Evolutionary conservation across 2,888 invertebrate species (phyloP), one percentile per base, ranked within the genome.

Genomic region (Crossocerus cetratus): DNA sequence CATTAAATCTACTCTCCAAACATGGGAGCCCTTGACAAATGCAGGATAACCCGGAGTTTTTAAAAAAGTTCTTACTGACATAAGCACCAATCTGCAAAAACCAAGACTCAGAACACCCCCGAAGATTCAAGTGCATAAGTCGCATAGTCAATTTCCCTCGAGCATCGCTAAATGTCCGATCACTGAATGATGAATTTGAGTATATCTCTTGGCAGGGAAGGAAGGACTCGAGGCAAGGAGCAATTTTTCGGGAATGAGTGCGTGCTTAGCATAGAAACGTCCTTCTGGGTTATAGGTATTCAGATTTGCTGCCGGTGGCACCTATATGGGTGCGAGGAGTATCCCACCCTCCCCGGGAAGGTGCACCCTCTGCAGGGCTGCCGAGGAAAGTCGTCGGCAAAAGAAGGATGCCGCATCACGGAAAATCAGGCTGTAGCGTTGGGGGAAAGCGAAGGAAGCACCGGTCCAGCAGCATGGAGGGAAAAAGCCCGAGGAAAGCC

Each of bases 201-300:
- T n/a, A n/a, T n/a, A n/a, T n/a, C n/a, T n/a, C n/a, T n/a, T n/a
- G n/a, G n/a, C n/a, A n/a, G n/a, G n/a, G n/a, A n/a, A n/a, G n/a
- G n/a, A n/a, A n/a, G n/a, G n/a, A n/a, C 16, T 2, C 49, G 16
- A 49, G 49, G 3, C 16, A 49, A 49, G 49, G 49, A 49, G 3
- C 49, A 49, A 49, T 49, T 49, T 32, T 32, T 32, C 32, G 11
- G 32, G 8, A 11, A 32, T 3, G 32, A 32, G 11, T 1, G 4
- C 8, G 11, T 32, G 32, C 11, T 32, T 79, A 74, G 32, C 11
- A 8, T 79, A 74, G 78, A 80, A 84, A 84, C 73, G 79, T 82
- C 71, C 79, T 84, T 81, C 77, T 80, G 74, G 79, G 78, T 82
- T 78, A 82, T 77, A 84, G 80, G 74, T 83, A 84, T 84, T 84